phyloP scores from a whole-genome alignment of 2,797 vertebrate genomes.

The Yasuhikotakia modesta region DNA sequence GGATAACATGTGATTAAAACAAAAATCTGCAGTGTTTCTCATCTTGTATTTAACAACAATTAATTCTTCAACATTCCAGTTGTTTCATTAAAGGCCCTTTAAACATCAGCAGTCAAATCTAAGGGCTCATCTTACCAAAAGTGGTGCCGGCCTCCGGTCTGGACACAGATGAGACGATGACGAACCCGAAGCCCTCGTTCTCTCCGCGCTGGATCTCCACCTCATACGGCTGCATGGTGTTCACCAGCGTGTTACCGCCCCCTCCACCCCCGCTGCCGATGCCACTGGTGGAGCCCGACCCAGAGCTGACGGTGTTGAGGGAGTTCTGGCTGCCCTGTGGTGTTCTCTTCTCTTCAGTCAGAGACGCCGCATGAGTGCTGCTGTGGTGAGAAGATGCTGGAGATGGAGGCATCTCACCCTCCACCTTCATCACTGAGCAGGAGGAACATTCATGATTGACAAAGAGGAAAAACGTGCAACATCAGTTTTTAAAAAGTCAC shows the following conservation, averaged over 20 bases:
- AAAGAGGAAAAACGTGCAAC: background rate
- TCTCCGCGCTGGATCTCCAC: conserved; percentile 95
- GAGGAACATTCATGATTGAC: conserved; percentile 26
- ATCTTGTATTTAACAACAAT: too few species aligned
- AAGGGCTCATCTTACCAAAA: conserved; percentile 94
- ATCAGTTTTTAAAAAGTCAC: too few species aligned
- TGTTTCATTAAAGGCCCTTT: too few species aligned
- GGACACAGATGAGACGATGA: conserved; percentile 97
- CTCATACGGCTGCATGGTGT: conserved; percentile 89
- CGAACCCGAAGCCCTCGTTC: conserved; percentile 96
- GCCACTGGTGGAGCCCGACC: conserved; percentile 87
- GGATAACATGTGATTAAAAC: too few species aligned
- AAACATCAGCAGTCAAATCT: too few species aligned
- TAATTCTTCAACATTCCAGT: too few species aligned
- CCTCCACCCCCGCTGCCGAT: conserved; percentile 82
- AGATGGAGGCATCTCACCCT: conserved; percentile 84
- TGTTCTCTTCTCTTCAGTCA: conserved; percentile 86
- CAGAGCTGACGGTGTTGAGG: conserved; percentile 87
- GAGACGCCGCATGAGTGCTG: conserved; percentile 84
- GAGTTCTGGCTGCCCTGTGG: conserved; percentile 91
- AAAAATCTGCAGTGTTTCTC: too few species aligned
- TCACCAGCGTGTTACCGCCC: conserved; percentile 68
- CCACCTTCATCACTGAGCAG: conserved; percentile 80
- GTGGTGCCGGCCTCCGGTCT: conserved; percentile 93
- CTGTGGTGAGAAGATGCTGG: conserved; percentile 90